Evolutionary conservation across 2,888 invertebrate genomes (phyloP), one percentile per base, ranked within the genome.

Genomic region (Megaustenia siamemsis): DNA sequence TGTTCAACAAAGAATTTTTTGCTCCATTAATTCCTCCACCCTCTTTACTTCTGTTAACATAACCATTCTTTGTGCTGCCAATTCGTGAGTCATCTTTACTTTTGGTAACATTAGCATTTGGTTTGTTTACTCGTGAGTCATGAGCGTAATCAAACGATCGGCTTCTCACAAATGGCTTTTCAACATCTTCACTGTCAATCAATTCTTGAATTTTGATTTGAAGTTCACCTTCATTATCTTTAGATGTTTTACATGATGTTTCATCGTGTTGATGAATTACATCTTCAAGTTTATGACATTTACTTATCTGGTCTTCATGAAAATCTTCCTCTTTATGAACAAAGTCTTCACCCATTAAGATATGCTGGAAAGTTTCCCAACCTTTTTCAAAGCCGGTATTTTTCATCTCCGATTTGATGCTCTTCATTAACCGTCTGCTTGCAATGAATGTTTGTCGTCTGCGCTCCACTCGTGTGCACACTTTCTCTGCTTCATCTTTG

Each of bases 351-450:
- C 69, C 73, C 75, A 84, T 63, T 35, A 56, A 38, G n/a, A 80
- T 49, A 43, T 75, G 38, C 66, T 84, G 80, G 45, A 84, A 80
- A 8, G 80, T 78, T 45, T 84, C 69, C 63, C 79, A 84, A 35
- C 79, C 79, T 24, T 49, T 56, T 40, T 84, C 78, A 60, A 84
- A 78, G 18, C n/a, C 45, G 6, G 40, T 43, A 43, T n/a, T 24
- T 68, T 71, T 78, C 6, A 15, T 12, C 0, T 83, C 82, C 24
- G 40, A 49, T n/a, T 66, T 12, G 0, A 53, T 28, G 8, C 35
- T 38, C 66, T 56, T 38, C 45, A 63, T 73, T 24, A 79, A 73
- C 1, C 80, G 40, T 53, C 32, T 78, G 75, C 84, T 71, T 0
- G 53, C 35, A 21, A 84, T 84, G 28, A 84, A 73, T 15, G 53